Percentiles rank a stretch among this genome's conserved stretches.
Evolutionary conservation across 2,113 vertebrate species (phyloP).

Genomic region (Pterocles gutturalis): DNA sequence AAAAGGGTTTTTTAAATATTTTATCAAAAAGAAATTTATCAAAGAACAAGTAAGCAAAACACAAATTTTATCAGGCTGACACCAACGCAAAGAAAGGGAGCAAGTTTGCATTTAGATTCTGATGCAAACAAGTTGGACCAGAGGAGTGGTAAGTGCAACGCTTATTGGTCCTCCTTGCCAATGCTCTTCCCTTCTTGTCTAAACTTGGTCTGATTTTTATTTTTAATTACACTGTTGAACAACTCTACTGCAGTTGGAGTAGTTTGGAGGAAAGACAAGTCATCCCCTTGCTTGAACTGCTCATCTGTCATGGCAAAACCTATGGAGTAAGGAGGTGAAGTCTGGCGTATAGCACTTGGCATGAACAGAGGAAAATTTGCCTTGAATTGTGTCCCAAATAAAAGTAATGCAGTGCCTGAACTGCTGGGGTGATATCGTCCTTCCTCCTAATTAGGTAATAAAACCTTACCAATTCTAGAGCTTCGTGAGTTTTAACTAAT

Average conservation of each 20-base stretch:
- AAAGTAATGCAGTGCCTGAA: neutral
- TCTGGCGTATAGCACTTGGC: fast-evolving
- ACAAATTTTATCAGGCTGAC: neutral
- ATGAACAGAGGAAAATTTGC: neutral
- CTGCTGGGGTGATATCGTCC: neutral
- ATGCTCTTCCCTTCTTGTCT: neutral
- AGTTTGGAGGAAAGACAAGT: neutral
- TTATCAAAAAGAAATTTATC: neutral
- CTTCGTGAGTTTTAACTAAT: neutral
- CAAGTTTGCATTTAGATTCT: neutral
- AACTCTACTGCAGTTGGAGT: neutral
- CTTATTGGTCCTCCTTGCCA: neutral
- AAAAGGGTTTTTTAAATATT: neutral
- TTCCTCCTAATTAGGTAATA: neutral
- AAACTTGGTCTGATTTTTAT: neutral
- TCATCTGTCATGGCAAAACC: neutral
- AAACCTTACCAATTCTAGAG: neutral
- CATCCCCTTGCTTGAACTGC: neutral
- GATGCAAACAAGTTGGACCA: neutral
- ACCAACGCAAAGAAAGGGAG: neutral
- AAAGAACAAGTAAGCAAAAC: neutral
- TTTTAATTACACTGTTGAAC: neutral
- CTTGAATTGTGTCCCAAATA: neutral
- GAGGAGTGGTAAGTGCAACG: fast-evolving
- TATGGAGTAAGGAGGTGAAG: neutral